Percentiles rank a stretch among this genome's conserved stretches.
These are phyloP conservation scores for Palythoa grandis DNA, from an alignment of 92 coral and sea anemone species.

Conservation along the genomic window DNA sequence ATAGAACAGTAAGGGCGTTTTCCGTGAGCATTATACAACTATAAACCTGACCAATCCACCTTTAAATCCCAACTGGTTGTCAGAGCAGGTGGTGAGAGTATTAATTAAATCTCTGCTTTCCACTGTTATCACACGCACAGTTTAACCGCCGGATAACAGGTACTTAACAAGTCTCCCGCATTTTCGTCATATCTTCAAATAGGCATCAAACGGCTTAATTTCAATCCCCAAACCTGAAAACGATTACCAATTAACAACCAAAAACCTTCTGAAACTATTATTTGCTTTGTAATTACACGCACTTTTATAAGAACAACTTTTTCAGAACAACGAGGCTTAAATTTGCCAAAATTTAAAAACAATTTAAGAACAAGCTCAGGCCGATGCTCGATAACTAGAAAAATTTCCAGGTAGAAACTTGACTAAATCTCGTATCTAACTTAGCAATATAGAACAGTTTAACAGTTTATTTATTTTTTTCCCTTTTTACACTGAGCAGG, in stretches of 20 bases:
- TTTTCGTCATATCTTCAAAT: conserved; percentile 36
- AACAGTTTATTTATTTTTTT: too few species aligned
- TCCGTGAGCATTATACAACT: not conserved
- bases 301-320: too few species aligned
- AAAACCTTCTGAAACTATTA: not conserved
- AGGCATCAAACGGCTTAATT: not conserved
- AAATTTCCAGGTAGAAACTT: too few species aligned
- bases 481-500: too few species aligned
- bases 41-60: conserved; percentile 7
- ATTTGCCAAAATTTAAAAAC: too few species aligned
- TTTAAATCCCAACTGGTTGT: not conserved
- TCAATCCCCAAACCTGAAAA: not conserved
- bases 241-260: not conserved
- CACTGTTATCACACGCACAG: conserved; percentile 1
- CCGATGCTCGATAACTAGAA: too few species aligned
- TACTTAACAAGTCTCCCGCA: not conserved
- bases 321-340: too few species aligned
- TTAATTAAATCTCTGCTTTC: conserved; percentile 24
- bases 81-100: conserved; percentile 8
- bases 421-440: too few species aligned
- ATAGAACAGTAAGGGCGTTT: conserved; percentile 10
- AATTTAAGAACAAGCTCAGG: too few species aligned
- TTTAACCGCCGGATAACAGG: conserved; percentile 32
- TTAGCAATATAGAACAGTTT: too few species aligned
- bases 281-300: too few species aligned